These are phyloP conservation scores for Acomys russatus DNA, from an alignment of 2,797 vertebrate species.

Conservation along the genomic window DNA sequence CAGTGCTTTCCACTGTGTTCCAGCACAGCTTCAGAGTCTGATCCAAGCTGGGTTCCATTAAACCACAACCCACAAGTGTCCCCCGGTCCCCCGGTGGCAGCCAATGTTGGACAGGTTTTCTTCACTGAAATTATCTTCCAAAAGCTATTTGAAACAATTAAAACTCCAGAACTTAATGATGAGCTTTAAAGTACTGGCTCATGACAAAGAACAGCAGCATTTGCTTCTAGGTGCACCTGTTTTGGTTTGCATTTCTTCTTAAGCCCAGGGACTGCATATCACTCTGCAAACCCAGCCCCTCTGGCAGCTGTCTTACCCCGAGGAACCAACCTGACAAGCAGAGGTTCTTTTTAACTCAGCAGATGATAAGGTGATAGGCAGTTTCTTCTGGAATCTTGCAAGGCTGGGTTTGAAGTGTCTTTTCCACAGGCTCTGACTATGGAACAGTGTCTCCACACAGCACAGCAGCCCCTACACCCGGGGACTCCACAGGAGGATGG, in stretches of 20 bases:
- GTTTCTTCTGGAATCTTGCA: not conserved
- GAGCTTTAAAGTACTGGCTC: not conserved
- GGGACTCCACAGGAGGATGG: not conserved
- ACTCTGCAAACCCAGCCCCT: not conserved
- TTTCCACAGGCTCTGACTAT: conserved; percentile 30
- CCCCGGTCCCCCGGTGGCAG: no score
- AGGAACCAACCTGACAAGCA: conserved; percentile 49
- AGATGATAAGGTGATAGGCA: conserved; percentile 59
- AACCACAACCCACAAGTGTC: not conserved
- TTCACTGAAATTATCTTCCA: not conserved
- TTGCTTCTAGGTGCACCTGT: not conserved
- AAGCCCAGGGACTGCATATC: no score
- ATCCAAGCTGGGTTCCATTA: not conserved
- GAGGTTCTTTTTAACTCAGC: not conserved
- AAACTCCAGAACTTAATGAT: not conserved
- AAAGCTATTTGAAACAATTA: not conserved
- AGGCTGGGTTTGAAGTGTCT: not conserved
- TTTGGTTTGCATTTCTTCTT: not conserved
- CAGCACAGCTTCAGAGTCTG: not conserved
- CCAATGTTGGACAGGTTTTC: not conserved
- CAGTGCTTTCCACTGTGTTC: not conserved
- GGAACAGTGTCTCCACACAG: conserved; percentile 40
- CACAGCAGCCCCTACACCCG: not conserved
- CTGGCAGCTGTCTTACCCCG: not conserved
- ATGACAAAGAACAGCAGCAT: fast-evolving